phyloP scores from a whole-genome alignment of 2,113 vertebrate genomes.

The Saccopteryx bilineata region DNA sequence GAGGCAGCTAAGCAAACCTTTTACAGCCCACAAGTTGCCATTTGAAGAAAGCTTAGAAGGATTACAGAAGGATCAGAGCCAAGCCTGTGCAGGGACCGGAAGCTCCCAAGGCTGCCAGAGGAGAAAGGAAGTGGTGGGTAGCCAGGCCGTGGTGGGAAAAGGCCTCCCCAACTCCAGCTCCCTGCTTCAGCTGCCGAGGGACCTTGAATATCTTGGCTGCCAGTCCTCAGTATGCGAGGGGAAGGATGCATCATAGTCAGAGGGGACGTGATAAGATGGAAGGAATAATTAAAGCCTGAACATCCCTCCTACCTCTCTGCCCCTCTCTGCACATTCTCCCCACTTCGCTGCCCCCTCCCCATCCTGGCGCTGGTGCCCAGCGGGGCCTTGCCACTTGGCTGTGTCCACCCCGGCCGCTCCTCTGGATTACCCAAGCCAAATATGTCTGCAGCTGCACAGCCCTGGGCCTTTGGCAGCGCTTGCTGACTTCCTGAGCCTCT shows the following conservation, averaged over 20 bases:
- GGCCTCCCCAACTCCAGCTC: neutral
- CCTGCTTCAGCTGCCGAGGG: conserved; percentile 28
- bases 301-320: neutral
- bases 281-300: conserved; percentile 67
- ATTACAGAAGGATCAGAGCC: conserved; percentile 79
- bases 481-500: neutral
- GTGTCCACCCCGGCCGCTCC: neutral
- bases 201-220: neutral
- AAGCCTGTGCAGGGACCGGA: conserved; percentile 51
- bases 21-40: conserved; percentile 70
- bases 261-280: conserved; percentile 1
- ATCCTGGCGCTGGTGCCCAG: neutral
- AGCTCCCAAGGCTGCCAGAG: conserved; percentile 74
- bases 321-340: neutral
- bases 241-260: neutral
- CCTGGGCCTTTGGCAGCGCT: neutral
- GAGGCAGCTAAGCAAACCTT: conserved; percentile 74
- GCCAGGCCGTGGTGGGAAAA: neutral
- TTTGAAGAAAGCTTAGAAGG: conserved; percentile 85
- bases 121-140: conserved; percentile 28
- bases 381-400: conserved; percentile 11
- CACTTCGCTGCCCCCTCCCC: neutral
- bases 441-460: conserved; percentile 72
- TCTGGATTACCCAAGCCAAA: conserved; percentile 64
- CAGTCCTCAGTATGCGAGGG: neutral